Conservation (phyloP, 2,113 vertebrate species). For the Tachycineta bicolor region DNA sequence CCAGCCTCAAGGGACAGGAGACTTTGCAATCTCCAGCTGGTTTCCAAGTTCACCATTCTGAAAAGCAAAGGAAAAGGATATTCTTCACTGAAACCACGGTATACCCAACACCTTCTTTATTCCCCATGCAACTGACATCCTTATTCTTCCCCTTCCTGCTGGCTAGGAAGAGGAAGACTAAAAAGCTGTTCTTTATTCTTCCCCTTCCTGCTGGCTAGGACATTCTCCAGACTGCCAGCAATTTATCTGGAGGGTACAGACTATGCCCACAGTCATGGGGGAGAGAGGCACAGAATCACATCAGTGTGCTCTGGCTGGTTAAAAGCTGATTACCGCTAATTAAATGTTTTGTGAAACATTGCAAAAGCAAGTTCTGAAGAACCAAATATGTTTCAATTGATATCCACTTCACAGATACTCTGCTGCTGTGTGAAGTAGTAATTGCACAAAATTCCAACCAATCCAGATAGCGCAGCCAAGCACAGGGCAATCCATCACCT, state of each 20-base stretch:
- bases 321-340: slow-evolving; percentile 55
- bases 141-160: not conserved
- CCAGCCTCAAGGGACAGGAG: not conserved
- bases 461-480: not conserved
- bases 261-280: not conserved
- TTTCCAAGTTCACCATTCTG: slow-evolving; percentile 60
- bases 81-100: not conserved
- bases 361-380: slow-evolving; percentile 17
- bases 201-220: slow-evolving; percentile 3
- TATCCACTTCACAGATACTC: slow-evolving; percentile 34
- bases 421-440: not conserved
- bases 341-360: slow-evolving; percentile 56
- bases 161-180: not conserved
- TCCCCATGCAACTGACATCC: not conserved
- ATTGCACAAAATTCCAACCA: not conserved
- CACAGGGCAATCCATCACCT: not conserved
- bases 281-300: slow-evolving; percentile 9
- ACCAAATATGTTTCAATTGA: slow-evolving; percentile 27
- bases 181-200: not conserved
- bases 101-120: not conserved
- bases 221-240: not conserved
- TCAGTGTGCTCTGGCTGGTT: slow-evolving; percentile 33
- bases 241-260: slow-evolving; percentile 56
- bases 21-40: slow-evolving; percentile 26
- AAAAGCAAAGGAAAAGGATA: slow-evolving; percentile 26